Base-by-base conservation (phyloP, 2,113 vertebrate species). In the Gnathonemus echidnorhynchus region DNA sequence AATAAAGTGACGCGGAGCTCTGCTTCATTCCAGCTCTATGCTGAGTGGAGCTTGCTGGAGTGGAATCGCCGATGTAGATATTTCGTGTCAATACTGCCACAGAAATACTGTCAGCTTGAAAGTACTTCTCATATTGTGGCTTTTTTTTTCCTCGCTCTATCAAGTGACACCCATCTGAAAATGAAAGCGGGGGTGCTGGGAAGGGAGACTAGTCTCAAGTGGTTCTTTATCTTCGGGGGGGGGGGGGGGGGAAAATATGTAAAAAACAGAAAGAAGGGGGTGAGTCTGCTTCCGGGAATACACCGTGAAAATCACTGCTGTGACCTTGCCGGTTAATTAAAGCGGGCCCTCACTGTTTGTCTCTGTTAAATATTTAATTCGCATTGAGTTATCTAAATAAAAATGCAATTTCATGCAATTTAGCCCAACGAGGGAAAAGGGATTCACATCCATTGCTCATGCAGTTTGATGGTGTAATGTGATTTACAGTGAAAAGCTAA, bases 341-440 rank as follows among this genome's bases (percentile, higher is more conserved):
- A 58, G n/a, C 35, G n/a, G n/a, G 56, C 35, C 56, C 19, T 24
- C 53, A 2, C 15, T 66, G 35, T 39, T 88, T 88, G 87, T 46
- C 53, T 88, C 35, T 58, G 53, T 62, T 88, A 62, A 88, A 88
- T 66, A 62, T 62, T 88, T 62, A 45, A 88, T 66, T 35, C 35
- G 39, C 52, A 45, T 42, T 87, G 56, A 88, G 27, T 13, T 88
- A 42, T n/a, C 31, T 88, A 66, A 62, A 80, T 77, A 39, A 88
- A 45, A 45, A 45, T n/a, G 58, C 52, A 58, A 42, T 80, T 80
- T 31, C 88, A 89, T 45, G 27, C 86, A 87, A 39, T 48, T 53
- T 87, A 53, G n/a, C 24, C 86, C 6, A 35, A 53, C 27, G 50
- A 53, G 3, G 74, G 35, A 80, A 49, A 53, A 52, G 49, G 24